Base-by-base conservation (phyloP, 2,797 vertebrate genomes). In the Neosilurus hyrtlii region DNA sequence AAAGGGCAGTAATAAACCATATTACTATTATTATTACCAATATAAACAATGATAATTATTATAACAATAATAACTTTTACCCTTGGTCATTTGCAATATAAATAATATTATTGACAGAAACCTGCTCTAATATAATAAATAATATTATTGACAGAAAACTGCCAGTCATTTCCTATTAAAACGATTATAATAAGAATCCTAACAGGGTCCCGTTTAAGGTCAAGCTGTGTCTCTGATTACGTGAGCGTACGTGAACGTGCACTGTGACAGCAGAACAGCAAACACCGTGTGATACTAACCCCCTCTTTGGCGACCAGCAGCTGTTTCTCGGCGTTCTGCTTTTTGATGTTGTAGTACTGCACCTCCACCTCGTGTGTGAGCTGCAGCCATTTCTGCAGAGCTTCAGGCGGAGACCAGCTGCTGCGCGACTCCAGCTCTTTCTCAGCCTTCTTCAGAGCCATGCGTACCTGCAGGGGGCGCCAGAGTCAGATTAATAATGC, bases 291-390 rank as follows among this genome's bases (percentile, higher is more conserved):
- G 30, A 83, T 37, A 80, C 96, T 93, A 86, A 98, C 98, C 96
- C 97, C 98, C 85, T 99, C 97, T 91, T 99, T 99, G 90, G 98
- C 98, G 91, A 98, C 89, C 83, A 97, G 93, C 81, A 99, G 96
- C 93, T 99, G 97, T 84, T 94, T 95, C 92, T 99, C 98, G 0
- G 98, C 98, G 0, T 96, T 98, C 87, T 98, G 97, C 80, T 99
- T 99, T 94, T 99, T 99, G 93, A 99, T 94, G 92, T 99, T 98
- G 93, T 99, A 99, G 93, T 99, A 99, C 90, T 97, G 97, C 65
- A 99, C 96, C 91, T 99, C 98, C 90, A 99, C 97, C 92, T 99
- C 98, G 3, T 99, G 97, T 4, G 97, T 99, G 90, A 99, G 96
- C 95, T 99, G 98, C 86, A 99, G 94, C 98, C 97, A 99, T 90